These are phyloP conservation scores for Heliangelus exortis DNA, from an alignment of 2,797 vertebrate species.

Conservation along the genomic window DNA sequence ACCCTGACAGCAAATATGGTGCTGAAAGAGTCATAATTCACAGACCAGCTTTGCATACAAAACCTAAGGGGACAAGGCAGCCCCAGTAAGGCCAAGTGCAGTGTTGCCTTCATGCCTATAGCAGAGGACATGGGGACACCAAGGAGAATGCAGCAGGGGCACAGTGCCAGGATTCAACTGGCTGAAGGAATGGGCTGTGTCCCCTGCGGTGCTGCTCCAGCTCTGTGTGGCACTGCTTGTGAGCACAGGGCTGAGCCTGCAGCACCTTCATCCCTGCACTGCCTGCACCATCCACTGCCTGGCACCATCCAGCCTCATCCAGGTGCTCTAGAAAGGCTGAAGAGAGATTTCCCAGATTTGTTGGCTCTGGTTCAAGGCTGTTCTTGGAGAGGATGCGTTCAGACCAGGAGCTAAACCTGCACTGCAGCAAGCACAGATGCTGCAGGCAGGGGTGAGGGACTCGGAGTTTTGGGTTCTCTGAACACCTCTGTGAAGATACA, in stretches of 20 bases:
- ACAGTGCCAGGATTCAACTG: neutral
- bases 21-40: neutral
- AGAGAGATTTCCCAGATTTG: neutral
- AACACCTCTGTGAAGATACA: neutral
- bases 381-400: neutral
- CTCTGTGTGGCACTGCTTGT: accelerated
- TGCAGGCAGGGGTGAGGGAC: neutral
- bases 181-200: neutral
- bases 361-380: neutral
- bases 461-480: neutral
- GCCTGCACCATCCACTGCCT: neutral
- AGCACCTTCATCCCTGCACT: neutral
- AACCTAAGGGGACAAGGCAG: neutral
- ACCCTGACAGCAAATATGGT: neutral
- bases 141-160: accelerated
- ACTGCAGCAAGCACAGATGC: neutral
- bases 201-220: too few species aligned
- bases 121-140: neutral
- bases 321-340: neutral
- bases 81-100: neutral
- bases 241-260: neutral
- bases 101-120: neutral
- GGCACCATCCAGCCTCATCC: neutral
- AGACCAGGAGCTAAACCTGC: neutral
- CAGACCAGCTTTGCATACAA: neutral